Percentiles rank a stretch among this genome's conserved stretches.
Evolutionary conservation across 2,888 invertebrate genomes (phyloP).

Genomic region (Thelaira solivaga): DNA sequence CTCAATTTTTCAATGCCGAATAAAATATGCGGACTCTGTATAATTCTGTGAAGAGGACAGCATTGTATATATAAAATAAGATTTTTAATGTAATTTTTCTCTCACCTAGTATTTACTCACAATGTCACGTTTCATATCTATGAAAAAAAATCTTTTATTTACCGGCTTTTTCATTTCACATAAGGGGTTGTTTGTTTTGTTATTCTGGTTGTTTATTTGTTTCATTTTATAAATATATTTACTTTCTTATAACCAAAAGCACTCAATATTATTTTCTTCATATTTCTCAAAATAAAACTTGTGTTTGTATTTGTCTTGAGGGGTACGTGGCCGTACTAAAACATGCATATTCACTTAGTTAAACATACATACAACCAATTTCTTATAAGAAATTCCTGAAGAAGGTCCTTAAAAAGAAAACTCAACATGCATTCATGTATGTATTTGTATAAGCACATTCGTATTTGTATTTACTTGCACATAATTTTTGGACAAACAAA

Average conservation of each 20-base stretch:
- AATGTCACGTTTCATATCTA: not conserved
- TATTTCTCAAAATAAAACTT: not conserved
- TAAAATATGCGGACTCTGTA: too few relatives aligned
- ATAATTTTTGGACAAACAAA: constrained; percentile 38
- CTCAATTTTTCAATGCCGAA: too few relatives aligned
- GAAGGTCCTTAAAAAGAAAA: not conserved
- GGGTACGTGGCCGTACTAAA: not conserved
- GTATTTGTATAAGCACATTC: not conserved
- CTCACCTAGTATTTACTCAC: constrained; percentile 16
- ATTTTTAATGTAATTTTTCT: not conserved
- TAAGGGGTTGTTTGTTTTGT: constrained; percentile 28
- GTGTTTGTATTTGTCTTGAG: not conserved
- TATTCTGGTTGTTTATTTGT: not conserved
- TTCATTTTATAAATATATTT: constrained; percentile 34
- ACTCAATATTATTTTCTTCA: constrained; percentile 39
- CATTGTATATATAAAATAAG: too few relatives aligned
- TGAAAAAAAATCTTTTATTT: not conserved
- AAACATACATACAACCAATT: not conserved
- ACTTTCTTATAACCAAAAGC: constrained; percentile 37
- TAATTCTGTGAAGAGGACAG: too few relatives aligned
- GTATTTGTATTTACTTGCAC: constrained; percentile 22
- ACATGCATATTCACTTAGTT: not conserved
- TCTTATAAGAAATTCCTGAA: constrained; percentile 59
- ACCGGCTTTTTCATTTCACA: not conserved
- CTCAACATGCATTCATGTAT: constrained; percentile 48